Base-by-base conservation (phyloP, 2,888 invertebrate species). In the Tetragnatha montana region DNA sequence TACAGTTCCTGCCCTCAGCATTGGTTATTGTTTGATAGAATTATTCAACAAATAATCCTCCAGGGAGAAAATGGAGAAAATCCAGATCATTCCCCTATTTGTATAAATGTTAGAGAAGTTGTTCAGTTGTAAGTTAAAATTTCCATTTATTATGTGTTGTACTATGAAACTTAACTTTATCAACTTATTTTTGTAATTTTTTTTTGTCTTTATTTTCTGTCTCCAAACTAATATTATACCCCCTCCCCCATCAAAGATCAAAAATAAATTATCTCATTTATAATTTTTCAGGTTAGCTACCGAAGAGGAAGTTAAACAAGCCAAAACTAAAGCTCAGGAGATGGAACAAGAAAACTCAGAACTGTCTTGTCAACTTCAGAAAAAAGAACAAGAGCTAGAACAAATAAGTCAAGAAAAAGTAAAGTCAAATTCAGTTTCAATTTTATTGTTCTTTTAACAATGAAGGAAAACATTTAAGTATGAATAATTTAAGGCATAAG, bases 11-110 rank as follows among this genome's bases (percentile, higher is more conserved):
- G 97, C 93, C 96, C 97, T 0, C 98, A 98, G 93, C 97, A 98
- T 93, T 99, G 99, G 98, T 94, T 98, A 68, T 95, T 99, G 86
- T 96, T 99, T 93, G 99, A 99, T 94, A 96, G 98, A 91, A 96
- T 99, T 90, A 96, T 97, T 22, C 99, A 99, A 93, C 99, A 99
- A 94, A 95, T 99, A 50, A 96, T 98, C 78, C 94, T 98, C 80
- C 98, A 98, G 94, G 96, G 95, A 10, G 95, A 96, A 92, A 93
- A 93, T 89, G 95, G 94, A 1, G 95, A 96, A 92, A 96, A 98
- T 93, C 97, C 97, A 6, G 98, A 98, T 93, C 95, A 97, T 17
- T 95, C 97, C 0, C 97, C 97, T 0, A 95, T 98, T 47, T 96
- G 97, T 89, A 97, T 98, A 90, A 97, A 98, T 93, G 98, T 98